Base-by-base conservation (phyloP, 2,888 invertebrate species). In the Liopterus haemorrhoidalis region DNA sequence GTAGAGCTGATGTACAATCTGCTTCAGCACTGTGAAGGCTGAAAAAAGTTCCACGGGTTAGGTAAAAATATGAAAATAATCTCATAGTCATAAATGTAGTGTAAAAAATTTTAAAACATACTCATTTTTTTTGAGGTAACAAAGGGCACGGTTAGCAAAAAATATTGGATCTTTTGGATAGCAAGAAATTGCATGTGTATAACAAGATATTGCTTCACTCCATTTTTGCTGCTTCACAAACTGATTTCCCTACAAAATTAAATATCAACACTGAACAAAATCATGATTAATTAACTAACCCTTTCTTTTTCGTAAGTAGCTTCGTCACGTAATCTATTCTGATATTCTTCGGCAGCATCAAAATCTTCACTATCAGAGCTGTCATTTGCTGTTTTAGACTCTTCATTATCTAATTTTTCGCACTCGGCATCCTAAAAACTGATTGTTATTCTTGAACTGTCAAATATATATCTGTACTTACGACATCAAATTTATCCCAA, bases 61-160 rank as follows among this genome's bases (percentile, higher is more conserved):
- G 24, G 18, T 3, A 11, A 27, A 45, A 27, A 36, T 11, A 32
- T 21, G 21, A 37, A 22, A 46, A 40, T 38, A 63, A 27, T 19
- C 41, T 20, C 32, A 20, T 14, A 11, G 4, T 20, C 3, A 5
- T 1, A n/a, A 33, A 27, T 11, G 22, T 14, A 44, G 24, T 20
- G 21, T 30, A 12, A 21, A 32, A 25, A 47, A 40, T 37, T 62
- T 33, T 24, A 48, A 46, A 44, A 67, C 72, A 65, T 70, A 91
- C 88, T 81, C 80, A 51, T 85, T 78, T 54, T 81, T 75, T 67
- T 89, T 92, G 6, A 94, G 70, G 51, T 84, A 78, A 56, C 94
- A 94, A 41, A 93, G 73, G 2, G 90, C 93, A 55, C 95, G 74
- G 65, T 95, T 95, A 0, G 90, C 88, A 59, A 78, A 90, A 61